phyloP scores from a whole-genome alignment of 2,888 invertebrate genomes.

The Ametastegia equiseti region DNA sequence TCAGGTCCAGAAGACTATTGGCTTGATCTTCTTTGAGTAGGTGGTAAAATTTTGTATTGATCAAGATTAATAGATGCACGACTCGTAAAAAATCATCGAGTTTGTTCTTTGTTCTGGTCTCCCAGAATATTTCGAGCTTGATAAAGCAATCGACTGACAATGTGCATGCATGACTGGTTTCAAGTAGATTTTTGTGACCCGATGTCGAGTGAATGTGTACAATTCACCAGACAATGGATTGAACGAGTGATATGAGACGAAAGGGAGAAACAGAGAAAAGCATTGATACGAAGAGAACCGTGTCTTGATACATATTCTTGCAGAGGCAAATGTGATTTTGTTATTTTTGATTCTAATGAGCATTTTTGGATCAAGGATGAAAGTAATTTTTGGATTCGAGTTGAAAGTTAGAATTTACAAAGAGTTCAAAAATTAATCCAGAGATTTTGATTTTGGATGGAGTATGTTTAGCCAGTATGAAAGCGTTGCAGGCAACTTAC shows the following conservation, averaged over 20 bases:
- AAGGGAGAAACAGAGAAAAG: neutral
- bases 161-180: slow-evolving; percentile 64
- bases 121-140: neutral
- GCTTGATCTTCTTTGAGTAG: too few relatives aligned
- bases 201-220: slow-evolving; percentile 55
- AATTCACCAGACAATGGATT: neutral
- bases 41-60: too few relatives aligned
- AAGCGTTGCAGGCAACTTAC: slow-evolving; percentile 63
- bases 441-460: too few relatives aligned
- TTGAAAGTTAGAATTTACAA: neutral
- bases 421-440: too few relatives aligned
- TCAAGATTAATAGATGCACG: too few relatives aligned
- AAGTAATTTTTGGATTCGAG: too few relatives aligned
- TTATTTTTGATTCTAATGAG: neutral
- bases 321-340: neutral
- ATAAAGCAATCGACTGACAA: neutral
- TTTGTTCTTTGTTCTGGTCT: neutral
- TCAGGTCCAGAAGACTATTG: too few relatives aligned
- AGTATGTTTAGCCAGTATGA: too few relatives aligned
- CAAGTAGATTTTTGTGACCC: slow-evolving; percentile 63
- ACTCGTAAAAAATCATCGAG: neutral
- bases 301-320: neutral
- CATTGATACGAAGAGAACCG: neutral
- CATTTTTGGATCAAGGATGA: too few relatives aligned
- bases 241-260: neutral